These are phyloP conservation scores for Halesus radiatus DNA, from an alignment of 1,140 invertebrate species.

Conservation along the genomic window DNA sequence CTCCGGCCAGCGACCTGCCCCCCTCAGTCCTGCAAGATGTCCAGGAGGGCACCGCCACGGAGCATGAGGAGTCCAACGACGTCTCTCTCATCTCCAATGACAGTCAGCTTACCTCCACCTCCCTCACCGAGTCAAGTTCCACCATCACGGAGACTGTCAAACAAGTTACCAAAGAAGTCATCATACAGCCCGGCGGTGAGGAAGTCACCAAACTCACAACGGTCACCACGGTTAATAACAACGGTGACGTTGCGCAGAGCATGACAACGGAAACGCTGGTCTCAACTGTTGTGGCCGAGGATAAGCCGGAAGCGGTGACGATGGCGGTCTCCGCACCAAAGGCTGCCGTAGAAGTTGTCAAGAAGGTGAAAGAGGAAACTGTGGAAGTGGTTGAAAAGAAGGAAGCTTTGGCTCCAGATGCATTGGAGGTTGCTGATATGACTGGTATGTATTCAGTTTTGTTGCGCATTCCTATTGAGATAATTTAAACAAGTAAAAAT, in stretches of 20 bases:
- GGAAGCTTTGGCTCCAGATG: constrained; percentile 41
- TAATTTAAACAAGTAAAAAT: too few relatives aligned
- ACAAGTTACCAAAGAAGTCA: constrained; percentile 57
- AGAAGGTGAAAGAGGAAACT: constrained; percentile 55
- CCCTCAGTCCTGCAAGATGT: constrained; percentile 48
- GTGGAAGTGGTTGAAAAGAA: constrained; percentile 31
- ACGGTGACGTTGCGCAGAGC: constrained; percentile 2
- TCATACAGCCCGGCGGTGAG: constrained; percentile 30
- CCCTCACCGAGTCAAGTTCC: neutral
- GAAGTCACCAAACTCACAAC: constrained; percentile 32
- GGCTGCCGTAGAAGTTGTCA: constrained; percentile 50
- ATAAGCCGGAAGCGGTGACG: neutral
- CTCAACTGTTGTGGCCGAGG: constrained; percentile 1
- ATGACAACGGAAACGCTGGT: constrained; percentile 12
- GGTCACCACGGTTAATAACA: constrained; percentile 25
- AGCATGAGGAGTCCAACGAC: neutral
- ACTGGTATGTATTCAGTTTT: constrained; percentile 50
- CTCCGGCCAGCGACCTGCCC: constrained; percentile 68
- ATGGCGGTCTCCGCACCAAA: constrained; percentile 28
- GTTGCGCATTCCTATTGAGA: too few relatives aligned
- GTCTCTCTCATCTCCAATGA: neutral
- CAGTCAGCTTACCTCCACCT: constrained; percentile 35
- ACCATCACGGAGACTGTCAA: constrained; percentile 45
- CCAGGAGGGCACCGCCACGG: constrained; percentile 33
- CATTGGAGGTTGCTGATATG: constrained; percentile 59